Percentiles rank a stretch among this genome's conserved stretches.
These are phyloP conservation scores for Ypsolopha sequella DNA, from an alignment of 2,888 invertebrate species.

Conservation along the genomic window DNA sequence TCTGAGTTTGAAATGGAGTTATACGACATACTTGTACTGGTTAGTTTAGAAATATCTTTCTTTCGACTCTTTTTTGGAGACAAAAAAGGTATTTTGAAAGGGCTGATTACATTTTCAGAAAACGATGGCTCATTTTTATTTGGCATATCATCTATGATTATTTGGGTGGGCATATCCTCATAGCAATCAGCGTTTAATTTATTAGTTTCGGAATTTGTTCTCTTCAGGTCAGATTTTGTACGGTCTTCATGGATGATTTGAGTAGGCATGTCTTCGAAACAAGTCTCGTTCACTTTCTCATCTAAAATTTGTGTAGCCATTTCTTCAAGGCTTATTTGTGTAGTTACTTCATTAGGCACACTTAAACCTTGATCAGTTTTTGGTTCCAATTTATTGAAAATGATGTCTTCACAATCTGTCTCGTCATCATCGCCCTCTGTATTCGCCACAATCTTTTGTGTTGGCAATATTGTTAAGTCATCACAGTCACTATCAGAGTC, in stretches of 20 bases:
- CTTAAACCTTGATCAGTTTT: constrained; percentile 6
- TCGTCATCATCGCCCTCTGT: constrained; percentile 22
- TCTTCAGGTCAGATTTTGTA: background rate
- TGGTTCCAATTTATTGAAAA: background rate
- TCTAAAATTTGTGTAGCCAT: constrained; percentile 21
- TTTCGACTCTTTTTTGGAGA: constrained; percentile 33
- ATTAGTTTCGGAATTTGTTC: background rate
- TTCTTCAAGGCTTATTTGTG: constrained; percentile 19
- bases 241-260: constrained; percentile 24
- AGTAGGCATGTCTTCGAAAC: constrained; percentile 33
- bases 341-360: constrained; percentile 17
- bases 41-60: constrained; percentile 19
- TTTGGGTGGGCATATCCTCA: constrained; percentile 35
- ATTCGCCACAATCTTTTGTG: constrained; percentile 22
- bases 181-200: constrained; percentile 14
- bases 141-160: constrained; percentile 20
- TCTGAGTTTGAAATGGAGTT: constrained; percentile 3
- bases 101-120: constrained; percentile 24
- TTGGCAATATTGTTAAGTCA: constrained; percentile 27
- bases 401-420: constrained; percentile 22
- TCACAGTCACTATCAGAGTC: constrained; percentile 34
- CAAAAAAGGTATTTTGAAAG: constrained; percentile 44
- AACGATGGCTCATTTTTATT: constrained; percentile 7
- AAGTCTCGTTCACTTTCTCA: constrained; percentile 8
- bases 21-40: constrained; percentile 13